Evolutionary conservation across 1,140 invertebrate genomes (phyloP), one percentile per base, ranked within the genome.

Genomic region (Drosophila kikkawai): DNA sequence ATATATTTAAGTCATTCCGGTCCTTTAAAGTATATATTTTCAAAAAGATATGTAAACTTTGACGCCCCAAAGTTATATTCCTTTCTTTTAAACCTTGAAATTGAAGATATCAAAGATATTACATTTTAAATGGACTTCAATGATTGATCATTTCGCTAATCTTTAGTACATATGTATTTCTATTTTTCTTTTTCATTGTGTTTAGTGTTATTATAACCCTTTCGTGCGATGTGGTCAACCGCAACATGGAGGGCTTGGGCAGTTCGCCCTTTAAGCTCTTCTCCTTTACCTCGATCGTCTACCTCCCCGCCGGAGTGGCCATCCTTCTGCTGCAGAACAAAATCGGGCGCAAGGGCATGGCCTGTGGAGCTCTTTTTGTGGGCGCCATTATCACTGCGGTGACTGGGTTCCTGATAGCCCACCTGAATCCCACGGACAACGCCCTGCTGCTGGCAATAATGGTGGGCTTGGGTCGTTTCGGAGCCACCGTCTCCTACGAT

Each of bases 401-500:
- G 1, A 84, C 82, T 7, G 92, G 92, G 3, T 79, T 71, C 4
- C 50, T 90, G 2, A 82, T 90, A 9, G 82, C 86, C 29, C 32
- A 65, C 1, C 5, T 90, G n/a, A 73, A 90, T 53, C 61, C 82
- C 1, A 47, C 50, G 15, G 56, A 91, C 8, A 85, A 91, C 56
- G 81, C 90, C 7, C 2, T 91, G 1, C 42, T 91, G 7, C 19
- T 91, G 36, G 90, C 82, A 13, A 42, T 86, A 13, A 84, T 91
- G 82, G 60, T 87, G 12, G 93, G 95, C 4, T 76, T 95, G 50
- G 95, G 95, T n/a, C 93, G 95, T 39, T 94, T 95, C 66, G 94
- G 94, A 17, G 94, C 95, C 39, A 95, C 95, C 36, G 94, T 95
- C 4, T 94, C 95, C 5, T 96, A 95, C 85, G 94, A 95, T 79